A percentile compares a stretch with the other conserved stretches of the same genome.
phyloP scores from a whole-genome alignment of 2,113 vertebrate genomes.

The Pygoscelis adeliae region DNA sequence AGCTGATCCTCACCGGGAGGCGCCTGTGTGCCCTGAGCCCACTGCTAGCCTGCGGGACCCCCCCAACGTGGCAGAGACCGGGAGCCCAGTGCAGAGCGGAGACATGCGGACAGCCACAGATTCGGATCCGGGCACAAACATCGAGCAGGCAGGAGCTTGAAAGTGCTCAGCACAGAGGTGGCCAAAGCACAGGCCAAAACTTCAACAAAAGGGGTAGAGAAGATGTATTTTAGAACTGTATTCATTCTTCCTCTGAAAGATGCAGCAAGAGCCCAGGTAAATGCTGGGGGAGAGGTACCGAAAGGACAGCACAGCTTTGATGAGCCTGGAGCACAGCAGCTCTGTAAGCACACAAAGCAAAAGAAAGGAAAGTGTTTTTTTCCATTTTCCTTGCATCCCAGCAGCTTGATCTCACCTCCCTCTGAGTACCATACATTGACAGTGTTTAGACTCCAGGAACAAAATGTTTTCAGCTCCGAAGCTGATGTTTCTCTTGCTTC shows the following conservation, averaged over 20 bases:
- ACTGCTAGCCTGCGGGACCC: background rate
- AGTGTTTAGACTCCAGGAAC: background rate
- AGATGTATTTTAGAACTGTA: background rate
- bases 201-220: background rate
- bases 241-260: background rate
- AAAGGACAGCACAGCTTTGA: background rate
- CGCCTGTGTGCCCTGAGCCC: background rate
- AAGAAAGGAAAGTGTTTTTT: background rate
- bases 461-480: background rate
- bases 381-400: background rate
- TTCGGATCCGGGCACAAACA: rapidly evolving
- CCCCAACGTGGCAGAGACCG: rapidly evolving
- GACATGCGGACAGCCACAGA: rapidly evolving
- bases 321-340: background rate
- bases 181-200: background rate
- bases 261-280: background rate
- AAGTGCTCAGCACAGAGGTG: background rate
- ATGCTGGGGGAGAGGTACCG: background rate
- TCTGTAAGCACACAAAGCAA: background rate
- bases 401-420: background rate
- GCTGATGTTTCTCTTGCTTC: background rate
- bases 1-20: background rate
- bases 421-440: background rate
- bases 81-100: rapidly evolving
- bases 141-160: background rate